A percentile compares a stretch with the other conserved stretches of the same genome.
These are phyloP conservation scores for Parnassius mnemosyne DNA, from an alignment of 2,888 invertebrate species.

Conservation along the genomic window DNA sequence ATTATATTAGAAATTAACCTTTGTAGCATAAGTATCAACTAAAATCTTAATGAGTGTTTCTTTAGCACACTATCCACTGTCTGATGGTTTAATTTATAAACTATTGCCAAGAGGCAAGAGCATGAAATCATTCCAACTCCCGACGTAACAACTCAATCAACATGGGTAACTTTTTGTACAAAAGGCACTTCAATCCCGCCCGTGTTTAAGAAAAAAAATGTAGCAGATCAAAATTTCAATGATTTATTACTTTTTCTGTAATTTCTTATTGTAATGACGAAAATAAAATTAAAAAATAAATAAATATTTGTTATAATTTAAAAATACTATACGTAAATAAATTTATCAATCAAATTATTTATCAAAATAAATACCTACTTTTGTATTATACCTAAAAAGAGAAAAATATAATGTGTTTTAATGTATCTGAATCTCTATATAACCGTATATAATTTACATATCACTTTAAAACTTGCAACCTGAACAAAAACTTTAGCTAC, in stretches of 20 bases:
- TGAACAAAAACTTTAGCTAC: conserved; percentile 42
- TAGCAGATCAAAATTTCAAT: conserved; percentile 56
- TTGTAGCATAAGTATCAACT: no score
- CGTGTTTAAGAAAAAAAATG: conserved; percentile 56
- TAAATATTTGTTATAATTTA: not conserved
- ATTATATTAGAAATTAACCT: no score
- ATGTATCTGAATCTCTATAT: no score
- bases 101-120: conserved; percentile 47
- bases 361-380: no score
- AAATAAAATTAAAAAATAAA: not conserved
- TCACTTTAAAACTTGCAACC: conserved; percentile 27
- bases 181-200: conserved; percentile 46
- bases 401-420: no score
- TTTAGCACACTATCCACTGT: conserved; percentile 29
- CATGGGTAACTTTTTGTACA: conserved; percentile 55
- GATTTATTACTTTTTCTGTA: conserved; percentile 63
- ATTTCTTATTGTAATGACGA: conserved; percentile 30
- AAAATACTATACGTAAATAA: not conserved
- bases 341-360: not conserved
- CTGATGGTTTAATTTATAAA: conserved; percentile 42
- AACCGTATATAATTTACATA: no score
- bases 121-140: conserved; percentile 52
- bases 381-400: no score
- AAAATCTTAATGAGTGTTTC: no score
- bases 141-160: conserved; percentile 75